Base-by-base conservation (phyloP, 2,888 invertebrate species). In the Ennomos erosarius region DNA sequence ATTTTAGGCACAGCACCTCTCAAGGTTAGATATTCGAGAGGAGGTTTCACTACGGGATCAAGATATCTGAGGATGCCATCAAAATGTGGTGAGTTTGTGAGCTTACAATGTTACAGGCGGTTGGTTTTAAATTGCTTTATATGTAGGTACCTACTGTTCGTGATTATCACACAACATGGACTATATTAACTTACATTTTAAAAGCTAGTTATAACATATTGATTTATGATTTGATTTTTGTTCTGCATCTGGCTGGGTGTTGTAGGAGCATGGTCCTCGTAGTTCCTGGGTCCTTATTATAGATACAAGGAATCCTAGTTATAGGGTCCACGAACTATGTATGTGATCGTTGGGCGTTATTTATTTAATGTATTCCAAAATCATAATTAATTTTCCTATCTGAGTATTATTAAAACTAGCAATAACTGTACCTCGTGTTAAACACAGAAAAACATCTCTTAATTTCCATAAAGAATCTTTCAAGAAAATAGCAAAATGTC, bases 1-100 rank as follows among this genome's bases (percentile, higher is more conserved):
- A 46, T 59, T 55, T 26, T 54, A 13, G 48, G 42, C 47, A 35
- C 50, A 26, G 64, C 59, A 59, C 53, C 58, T 49, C 36, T 62
- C 63, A 67, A 65, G 63, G 65, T 62, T 57, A 47, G 40, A n/a
- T n/a, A n/a, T 54, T 40, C 43, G 13, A 55, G 50, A 52, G 38
- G 13, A 55, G 50, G 43, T 43, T 59, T 26, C 48, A n/a, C n/a
- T n/a, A 36, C 50, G 36, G 10, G 9, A 45, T n/a, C 44, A 10
- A 46, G 39, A 48, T 61, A 48, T 59, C 55, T 40, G 45, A 50
- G 43, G 11, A 57, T n/a, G 26, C 26, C 39, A 53, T 59, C 55
- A 44, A 53, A 53, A 50, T 55, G 49, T 49, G 16, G 33, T n/a
- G 37, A 39, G 51, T 51, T 52, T 34, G 33, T 12, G 37, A 43